A percentile compares a stretch with the other conserved stretches of the same genome.
phyloP scores from a whole-genome alignment of 2,113 vertebrate species.

The Salvelinus sp. region DNA sequence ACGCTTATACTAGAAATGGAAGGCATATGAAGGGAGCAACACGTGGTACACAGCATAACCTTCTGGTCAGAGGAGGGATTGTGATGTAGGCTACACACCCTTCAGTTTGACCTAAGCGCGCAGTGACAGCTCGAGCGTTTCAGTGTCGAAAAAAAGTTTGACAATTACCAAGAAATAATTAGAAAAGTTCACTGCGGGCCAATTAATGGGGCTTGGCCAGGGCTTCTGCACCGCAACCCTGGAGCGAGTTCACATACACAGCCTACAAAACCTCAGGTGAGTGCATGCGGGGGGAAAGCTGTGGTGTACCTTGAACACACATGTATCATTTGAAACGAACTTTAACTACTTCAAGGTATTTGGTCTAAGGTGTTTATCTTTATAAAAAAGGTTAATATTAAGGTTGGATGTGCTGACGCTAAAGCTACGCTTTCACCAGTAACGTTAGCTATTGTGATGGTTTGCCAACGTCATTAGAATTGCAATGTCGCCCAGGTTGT shows the following conservation, averaged over 20 bases:
- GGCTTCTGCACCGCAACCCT: not conserved
- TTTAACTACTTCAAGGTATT: no score
- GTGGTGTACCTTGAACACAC: not conserved
- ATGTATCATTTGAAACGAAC: not conserved
- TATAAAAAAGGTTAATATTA: no score
- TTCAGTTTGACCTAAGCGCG: no score
- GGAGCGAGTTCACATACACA: not conserved
- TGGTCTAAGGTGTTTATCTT: no score
- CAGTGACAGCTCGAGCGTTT: not conserved
- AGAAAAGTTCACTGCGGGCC: not conserved
- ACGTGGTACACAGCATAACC: not conserved
- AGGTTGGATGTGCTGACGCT: no score
- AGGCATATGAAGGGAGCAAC: not conserved
- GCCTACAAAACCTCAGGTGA: not conserved
- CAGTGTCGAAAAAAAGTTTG: not conserved
- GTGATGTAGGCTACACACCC: not conserved
- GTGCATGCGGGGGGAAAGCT: not conserved
- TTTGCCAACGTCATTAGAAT: no score
- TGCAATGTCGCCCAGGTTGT: no score
- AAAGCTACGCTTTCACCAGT: no score
- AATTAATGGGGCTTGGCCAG: not conserved
- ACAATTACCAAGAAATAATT: not conserved
- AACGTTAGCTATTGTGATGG: no score
- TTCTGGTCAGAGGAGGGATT: conserved; percentile 1
- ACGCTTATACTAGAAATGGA: no score